A percentile compares a stretch with the other conserved stretches of the same genome.
Evolutionary conservation across 2,888 invertebrate species (phyloP).

Genomic region (Anorthoa munda): DNA sequence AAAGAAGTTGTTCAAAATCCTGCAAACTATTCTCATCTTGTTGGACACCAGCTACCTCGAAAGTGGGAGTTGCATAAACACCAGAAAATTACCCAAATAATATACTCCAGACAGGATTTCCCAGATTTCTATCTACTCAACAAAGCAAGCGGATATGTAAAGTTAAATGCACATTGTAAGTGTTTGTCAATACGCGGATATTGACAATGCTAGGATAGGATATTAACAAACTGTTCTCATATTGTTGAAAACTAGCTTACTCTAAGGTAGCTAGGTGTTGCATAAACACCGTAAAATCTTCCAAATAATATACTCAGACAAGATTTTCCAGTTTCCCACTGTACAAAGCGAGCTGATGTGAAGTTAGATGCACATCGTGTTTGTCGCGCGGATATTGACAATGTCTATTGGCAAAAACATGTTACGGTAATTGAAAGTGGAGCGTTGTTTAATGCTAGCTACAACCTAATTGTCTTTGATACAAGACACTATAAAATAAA

Average conservation of each 20-base stretch:
- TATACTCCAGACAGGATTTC: background rate
- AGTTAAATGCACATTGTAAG: background rate
- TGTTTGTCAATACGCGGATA: too few species aligned
- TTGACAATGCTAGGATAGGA: background rate
- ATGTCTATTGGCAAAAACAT: conserved; percentile 34
- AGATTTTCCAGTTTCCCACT: too few species aligned
- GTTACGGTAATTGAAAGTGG: conserved; percentile 26
- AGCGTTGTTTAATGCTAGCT: background rate
- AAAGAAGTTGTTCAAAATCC: background rate
- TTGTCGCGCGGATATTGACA: conserved; percentile 50
- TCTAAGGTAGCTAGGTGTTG: background rate
- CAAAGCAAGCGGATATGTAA: conserved; percentile 3
- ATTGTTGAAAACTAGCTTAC: background rate
- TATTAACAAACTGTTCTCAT: background rate
- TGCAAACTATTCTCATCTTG: background rate
- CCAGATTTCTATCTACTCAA: background rate
- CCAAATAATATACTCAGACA: too few species aligned
- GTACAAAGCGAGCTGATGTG: conserved; percentile 69
- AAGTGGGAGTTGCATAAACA: too few species aligned
- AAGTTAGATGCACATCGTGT: conserved; percentile 74
- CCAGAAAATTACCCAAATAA: too few species aligned
- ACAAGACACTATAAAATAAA: background rate
- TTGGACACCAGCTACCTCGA: background rate
- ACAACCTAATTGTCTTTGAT: conserved; percentile 1
- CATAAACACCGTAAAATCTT: too few species aligned